Evolutionary conservation across 2,113 vertebrate genomes (phyloP).

Genomic region (Coptodon bakossiorum): DNA sequence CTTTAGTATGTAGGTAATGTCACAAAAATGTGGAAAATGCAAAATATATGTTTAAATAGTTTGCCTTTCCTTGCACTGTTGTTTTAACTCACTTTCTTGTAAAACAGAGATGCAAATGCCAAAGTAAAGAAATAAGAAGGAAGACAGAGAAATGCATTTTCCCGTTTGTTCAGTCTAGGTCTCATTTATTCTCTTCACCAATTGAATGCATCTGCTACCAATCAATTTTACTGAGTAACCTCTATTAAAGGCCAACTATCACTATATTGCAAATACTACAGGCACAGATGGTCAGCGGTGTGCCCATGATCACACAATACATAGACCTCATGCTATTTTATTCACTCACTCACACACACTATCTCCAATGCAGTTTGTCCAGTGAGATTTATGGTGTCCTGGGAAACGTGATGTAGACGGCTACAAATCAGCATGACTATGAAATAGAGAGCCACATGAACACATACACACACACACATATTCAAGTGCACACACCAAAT

Average conservation of each 20-base stretch:
- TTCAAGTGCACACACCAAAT: background rate
- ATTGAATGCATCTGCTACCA: background rate
- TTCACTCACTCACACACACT: background rate
- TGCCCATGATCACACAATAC: background rate
- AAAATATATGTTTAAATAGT: background rate
- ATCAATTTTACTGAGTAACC: background rate
- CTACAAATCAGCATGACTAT: slow-evolving; percentile 86
- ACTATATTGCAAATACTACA: background rate
- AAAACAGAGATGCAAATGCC: background rate
- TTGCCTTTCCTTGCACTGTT: background rate
- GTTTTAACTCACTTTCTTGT: background rate
- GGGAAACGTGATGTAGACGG: slow-evolving; percentile 81
- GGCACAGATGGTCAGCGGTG: background rate
- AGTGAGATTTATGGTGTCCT: slow-evolving; percentile 82
- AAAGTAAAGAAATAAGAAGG: background rate
- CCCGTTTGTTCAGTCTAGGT: accelerated
- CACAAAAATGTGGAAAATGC: background rate
- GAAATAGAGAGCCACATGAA: slow-evolving; percentile 75
- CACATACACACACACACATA: background rate
- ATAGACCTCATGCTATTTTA: background rate
- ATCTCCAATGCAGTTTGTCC: slow-evolving; percentile 50
- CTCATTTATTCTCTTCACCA: background rate
- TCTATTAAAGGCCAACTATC: background rate
- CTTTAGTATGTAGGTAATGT: background rate
- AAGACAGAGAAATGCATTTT: background rate